A percentile compares a stretch with the other conserved stretches of the same genome.
These are phyloP conservation scores for Bubo blakistoni DNA, from an alignment of 2,113 vertebrate species.

Conservation along the genomic window DNA sequence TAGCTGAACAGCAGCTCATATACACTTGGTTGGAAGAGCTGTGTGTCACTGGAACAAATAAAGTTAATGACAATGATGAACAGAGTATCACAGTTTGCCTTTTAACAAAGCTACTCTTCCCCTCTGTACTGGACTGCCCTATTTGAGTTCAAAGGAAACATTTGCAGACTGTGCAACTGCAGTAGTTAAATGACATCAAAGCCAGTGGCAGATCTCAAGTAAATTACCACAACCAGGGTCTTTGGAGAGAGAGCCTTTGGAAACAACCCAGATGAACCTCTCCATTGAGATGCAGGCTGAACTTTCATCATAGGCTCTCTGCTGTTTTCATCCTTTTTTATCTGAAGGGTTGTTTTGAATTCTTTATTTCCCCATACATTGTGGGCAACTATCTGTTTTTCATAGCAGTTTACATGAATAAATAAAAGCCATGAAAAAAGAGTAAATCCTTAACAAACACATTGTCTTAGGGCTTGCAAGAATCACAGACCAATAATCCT, in stretches of 20 bases:
- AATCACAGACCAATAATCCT: neutral
- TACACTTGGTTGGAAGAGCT: neutral
- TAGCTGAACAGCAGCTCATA: neutral
- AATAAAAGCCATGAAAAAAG: constrained; percentile 5
- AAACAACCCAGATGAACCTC: constrained; percentile 38
- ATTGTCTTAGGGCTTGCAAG: neutral
- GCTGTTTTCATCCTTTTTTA: neutral
- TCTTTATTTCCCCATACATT: constrained; percentile 27
- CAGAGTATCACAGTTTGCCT: constrained; percentile 19
- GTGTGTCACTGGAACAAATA: neutral
- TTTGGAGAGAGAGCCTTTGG: constrained; percentile 26
- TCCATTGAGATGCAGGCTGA: neutral
- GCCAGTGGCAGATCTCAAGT: neutral
- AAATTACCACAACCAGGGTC: neutral
- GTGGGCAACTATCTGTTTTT: constrained; percentile 10
- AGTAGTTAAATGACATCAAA: neutral
- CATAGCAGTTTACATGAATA: constrained; percentile 31
- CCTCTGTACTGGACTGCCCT: neutral
- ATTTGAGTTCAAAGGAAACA: neutral
- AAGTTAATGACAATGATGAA: neutral
- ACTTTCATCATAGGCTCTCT: neutral
- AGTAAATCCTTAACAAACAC: constrained; percentile 27
- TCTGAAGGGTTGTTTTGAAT: neutral
- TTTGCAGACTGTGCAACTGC: neutral
- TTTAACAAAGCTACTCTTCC: constrained; percentile 37